phyloP scores from a whole-genome alignment of 2,888 invertebrate genomes.

The Cheilosia impressa region DNA sequence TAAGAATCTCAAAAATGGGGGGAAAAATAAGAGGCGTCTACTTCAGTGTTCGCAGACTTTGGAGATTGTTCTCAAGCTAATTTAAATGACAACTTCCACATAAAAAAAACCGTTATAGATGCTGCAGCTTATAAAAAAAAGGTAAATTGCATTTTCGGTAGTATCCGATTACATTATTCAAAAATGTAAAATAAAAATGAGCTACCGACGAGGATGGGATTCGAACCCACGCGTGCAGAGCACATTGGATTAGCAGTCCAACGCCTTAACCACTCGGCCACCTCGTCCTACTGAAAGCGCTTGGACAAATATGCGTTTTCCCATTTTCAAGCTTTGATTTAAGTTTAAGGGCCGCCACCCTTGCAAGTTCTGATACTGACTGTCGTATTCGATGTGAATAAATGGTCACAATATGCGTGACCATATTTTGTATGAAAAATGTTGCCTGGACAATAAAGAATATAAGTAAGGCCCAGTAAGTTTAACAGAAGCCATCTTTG shows the following conservation, averaged over 20 bases:
- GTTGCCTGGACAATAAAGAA: no score
- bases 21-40: no score
- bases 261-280: constrained; percentile 94
- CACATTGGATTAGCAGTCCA: constrained; percentile 94
- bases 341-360: neutral
- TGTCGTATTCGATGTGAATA: neutral
- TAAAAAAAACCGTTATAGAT: no score
- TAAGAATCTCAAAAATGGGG: no score
- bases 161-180: neutral
- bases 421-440: no score
- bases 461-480: no score
- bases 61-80: no score
- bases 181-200: constrained; percentile 1
- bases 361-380: neutral
- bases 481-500: no score
- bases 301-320: constrained; percentile 41
- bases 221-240: constrained; percentile 94
- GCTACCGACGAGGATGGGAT: constrained; percentile 90
- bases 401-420: no score
- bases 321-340: constrained; percentile 2
- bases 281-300: constrained; percentile 85
- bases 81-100: no score
- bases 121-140: no score
- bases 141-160: neutral
- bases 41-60: no score